Base-by-base conservation (phyloP, 2,888 invertebrate species). In the Hirtodrosophila duncani region DNA sequence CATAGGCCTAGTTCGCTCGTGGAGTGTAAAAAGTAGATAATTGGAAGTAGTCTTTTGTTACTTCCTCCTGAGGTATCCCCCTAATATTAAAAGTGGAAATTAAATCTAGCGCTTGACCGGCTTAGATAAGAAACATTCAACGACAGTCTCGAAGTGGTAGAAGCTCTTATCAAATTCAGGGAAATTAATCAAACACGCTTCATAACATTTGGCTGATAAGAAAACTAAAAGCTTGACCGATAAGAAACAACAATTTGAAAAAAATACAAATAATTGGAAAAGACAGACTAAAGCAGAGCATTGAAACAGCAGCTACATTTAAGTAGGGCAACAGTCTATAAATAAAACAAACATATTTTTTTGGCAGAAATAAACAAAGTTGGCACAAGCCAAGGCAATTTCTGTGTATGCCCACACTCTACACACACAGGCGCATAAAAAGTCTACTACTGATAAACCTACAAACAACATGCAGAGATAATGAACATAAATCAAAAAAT, bases 401-500 rank as follows among this genome's bases (percentile, higher is more conserved):
- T n/a, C n/a, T n/a, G n/a, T n/a, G n/a, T n/a, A n/a, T n/a, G n/a
- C n/a, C n/a, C n/a, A n/a, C n/a, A n/a, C n/a, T n/a, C n/a, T n/a
- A n/a, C n/a, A n/a, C n/a, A n/a, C n/a, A n/a, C n/a, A n/a, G n/a
- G n/a, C n/a, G n/a, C n/a, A n/a, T n/a, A n/a, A n/a, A n/a, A n/a
- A n/a, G n/a, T n/a, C n/a, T n/a, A n/a, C n/a, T n/a, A n/a, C 14
- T 3, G 16, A 27, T 20, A 16, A 20, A 23, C 33, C 14, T 3
- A 26, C 37, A 27, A 39, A 31, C 37, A 38, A 21, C 8, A n/a
- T 10, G 23, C 26, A 36, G n/a, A 42, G 26, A 64, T 49, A 56
- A 42, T 26, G 10, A 24, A 14, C 49, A 69, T 62, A 69, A 69
- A 69, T 62, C 53, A 71, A 30, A 57, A 1, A 55, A 41, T 31